Conservation (phyloP, 2,797 vertebrate genomes). For the Spea hammondii region DNA sequence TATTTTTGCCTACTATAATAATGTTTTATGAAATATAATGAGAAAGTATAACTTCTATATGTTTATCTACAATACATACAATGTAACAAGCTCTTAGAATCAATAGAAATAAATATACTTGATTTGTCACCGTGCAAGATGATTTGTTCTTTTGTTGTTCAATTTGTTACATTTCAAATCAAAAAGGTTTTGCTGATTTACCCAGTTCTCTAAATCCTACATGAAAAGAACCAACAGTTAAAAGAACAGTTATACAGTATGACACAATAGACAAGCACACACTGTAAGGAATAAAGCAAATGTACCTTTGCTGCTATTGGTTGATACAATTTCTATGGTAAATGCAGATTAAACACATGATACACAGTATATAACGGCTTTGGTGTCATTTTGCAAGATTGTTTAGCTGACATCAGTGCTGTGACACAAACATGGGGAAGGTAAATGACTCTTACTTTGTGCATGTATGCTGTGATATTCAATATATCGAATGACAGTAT, state of each 20-base stretch:
- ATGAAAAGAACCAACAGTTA: conserved; percentile 26
- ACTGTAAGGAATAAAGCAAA: conserved; percentile 10
- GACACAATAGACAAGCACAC: conserved; percentile 10
- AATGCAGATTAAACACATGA: conserved; percentile 20
- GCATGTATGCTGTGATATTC: neutral
- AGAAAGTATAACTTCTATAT: too few relatives aligned
- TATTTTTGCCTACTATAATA: too few relatives aligned
- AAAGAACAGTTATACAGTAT: conserved; percentile 35
- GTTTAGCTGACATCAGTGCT: neutral
- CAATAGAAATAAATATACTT: neutral
- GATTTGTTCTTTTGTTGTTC: conserved; percentile 9
- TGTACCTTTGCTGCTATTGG: conserved; percentile 18
- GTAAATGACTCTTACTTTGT: conserved; percentile 8
- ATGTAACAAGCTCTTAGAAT: neutral
- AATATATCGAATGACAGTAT: neutral
- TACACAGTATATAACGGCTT: conserved; percentile 24
- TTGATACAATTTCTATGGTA: conserved; percentile 13
- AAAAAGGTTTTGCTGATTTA: conserved; percentile 28
- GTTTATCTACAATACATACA: neutral
- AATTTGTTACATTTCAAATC: conserved; percentile 9
- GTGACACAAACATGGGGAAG: conserved; percentile 36
- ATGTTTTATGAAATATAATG: too few relatives aligned
- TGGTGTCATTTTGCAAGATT: neutral
- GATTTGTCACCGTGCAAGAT: conserved; percentile 30
- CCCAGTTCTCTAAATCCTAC: conserved; percentile 24